A percentile compares a stretch with the other conserved stretches of the same genome.
Evolutionary conservation across 2,113 vertebrate genomes (phyloP).

Genomic region (Pseudolaguvia tuberculata): DNA sequence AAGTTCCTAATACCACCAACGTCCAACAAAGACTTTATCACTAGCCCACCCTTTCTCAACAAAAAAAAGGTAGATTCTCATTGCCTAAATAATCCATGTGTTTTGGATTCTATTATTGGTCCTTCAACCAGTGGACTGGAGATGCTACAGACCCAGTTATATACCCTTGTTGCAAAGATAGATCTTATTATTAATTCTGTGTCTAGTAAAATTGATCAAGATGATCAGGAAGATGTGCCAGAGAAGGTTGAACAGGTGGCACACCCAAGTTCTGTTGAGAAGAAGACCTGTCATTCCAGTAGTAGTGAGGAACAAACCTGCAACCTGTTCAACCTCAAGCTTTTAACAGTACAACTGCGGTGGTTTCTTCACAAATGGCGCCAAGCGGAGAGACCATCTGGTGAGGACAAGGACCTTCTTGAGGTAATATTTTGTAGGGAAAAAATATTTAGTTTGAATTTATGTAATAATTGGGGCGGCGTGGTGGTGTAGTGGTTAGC

Average conservation of each 20-base stretch:
- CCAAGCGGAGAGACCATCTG: conserved; percentile 66
- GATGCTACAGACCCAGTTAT: conserved; percentile 80
- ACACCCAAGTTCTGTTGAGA: conserved; percentile 8
- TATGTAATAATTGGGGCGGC: too few species aligned
- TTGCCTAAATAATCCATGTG: conserved; percentile 62
- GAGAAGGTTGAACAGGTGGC: conserved; percentile 50
- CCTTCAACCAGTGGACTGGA: conserved; percentile 78
- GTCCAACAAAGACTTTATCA: conserved; percentile 27
- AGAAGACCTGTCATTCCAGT: neutral
- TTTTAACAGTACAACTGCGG: conserved; percentile 83
- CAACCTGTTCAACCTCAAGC: conserved; percentile 61
- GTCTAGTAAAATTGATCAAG: conserved; percentile 35
- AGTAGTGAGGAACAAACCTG: conserved; percentile 20
- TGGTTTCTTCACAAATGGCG: conserved; percentile 88
- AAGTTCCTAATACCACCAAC: conserved; percentile 71
- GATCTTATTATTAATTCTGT: conserved; percentile 73
- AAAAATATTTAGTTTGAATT: neutral
- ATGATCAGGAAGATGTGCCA: conserved; percentile 62
- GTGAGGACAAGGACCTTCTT: conserved; percentile 70
- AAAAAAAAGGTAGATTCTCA: conserved; percentile 59
- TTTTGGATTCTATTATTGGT: conserved; percentile 59
- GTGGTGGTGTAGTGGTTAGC: too few species aligned
- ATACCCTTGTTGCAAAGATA: conserved; percentile 76
- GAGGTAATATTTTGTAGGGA: conserved; percentile 64
- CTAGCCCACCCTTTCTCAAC: conserved; percentile 14